These are phyloP conservation scores for Callithrix jacchus DNA, from an alignment of 2,113 vertebrate species.

Conservation along the genomic window DNA sequence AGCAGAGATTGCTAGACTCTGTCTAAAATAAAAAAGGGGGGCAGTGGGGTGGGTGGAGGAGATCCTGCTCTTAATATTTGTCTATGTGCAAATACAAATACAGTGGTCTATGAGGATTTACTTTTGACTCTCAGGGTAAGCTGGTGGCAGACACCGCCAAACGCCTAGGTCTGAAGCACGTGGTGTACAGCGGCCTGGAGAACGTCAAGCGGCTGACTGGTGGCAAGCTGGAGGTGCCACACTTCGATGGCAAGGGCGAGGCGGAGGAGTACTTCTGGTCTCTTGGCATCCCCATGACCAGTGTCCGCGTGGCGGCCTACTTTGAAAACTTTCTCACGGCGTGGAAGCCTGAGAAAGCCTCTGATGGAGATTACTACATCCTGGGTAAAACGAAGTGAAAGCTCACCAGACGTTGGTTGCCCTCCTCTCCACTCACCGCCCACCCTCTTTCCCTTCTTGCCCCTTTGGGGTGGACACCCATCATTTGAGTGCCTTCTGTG, in stretches of 20 bases:
- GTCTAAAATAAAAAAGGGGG: too few relatives aligned
- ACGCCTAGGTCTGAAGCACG: slow-evolving; percentile 52
- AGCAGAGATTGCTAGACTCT: too few relatives aligned
- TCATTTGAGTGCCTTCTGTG: neutral
- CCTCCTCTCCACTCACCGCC: rapidly evolving
- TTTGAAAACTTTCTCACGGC: slow-evolving; percentile 69
- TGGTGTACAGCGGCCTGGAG: slow-evolving; percentile 72
- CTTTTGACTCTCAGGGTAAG: slow-evolving; percentile 58
- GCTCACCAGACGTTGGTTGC: neutral
- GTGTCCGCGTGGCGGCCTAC: slow-evolving; percentile 45
- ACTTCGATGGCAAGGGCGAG: slow-evolving; percentile 70
- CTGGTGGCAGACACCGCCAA: slow-evolving; percentile 35
- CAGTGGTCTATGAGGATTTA: neutral
- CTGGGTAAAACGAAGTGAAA: slow-evolving; percentile 32
- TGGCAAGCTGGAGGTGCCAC: slow-evolving; percentile 46
- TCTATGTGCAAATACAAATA: neutral
- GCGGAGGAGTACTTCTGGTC: slow-evolving; percentile 67
- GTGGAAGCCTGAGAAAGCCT: neutral
- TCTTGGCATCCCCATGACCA: slow-evolving; percentile 61
- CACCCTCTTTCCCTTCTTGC: neutral
- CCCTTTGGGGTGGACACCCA: neutral
- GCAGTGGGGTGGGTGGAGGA: too few relatives aligned
- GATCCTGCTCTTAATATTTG: neutral
- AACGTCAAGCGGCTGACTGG: slow-evolving; percentile 16
- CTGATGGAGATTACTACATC: slow-evolving; percentile 50